Conservation (phyloP, 35 echinoderm and acorn worm species). For the Stichopus chloronotus region DNA sequence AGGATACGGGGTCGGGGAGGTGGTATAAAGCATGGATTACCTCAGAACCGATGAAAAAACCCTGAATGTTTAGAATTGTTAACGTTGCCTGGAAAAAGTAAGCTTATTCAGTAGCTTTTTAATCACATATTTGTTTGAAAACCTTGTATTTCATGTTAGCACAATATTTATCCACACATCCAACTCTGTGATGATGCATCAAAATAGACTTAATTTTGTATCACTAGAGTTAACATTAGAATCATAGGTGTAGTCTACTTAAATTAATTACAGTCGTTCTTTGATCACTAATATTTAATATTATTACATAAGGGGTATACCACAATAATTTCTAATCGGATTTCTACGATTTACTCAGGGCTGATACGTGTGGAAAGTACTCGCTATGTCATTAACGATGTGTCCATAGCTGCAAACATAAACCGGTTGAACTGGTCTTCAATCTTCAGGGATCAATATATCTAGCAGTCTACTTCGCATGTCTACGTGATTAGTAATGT, state of each 20-base stretch:
- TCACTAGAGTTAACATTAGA: not conserved
- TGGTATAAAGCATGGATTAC: constrained; percentile 24
- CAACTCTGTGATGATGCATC: not conserved
- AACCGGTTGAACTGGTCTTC: too few relatives aligned
- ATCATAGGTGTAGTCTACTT: not conserved
- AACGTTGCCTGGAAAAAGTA: not conserved
- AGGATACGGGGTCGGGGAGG: not conserved
- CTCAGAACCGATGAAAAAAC: not conserved
- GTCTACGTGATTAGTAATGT: too few relatives aligned
- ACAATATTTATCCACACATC: not conserved
- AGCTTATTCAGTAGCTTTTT: not conserved
- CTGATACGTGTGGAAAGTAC: too few relatives aligned
- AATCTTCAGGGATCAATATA: too few relatives aligned
- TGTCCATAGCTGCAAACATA: too few relatives aligned
- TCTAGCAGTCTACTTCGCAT: too few relatives aligned
- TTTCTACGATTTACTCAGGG: not conserved
- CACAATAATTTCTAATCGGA: constrained; percentile 3
- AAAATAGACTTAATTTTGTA: not conserved
- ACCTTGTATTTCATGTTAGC: constrained; percentile 10
- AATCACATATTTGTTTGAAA: not conserved
- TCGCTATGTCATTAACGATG: too few relatives aligned
- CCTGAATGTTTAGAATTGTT: not conserved
- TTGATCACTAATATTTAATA: constrained; percentile 5
- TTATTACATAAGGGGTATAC: not conserved
- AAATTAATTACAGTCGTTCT: not conserved